These are phyloP conservation scores for Holothuria scabra DNA, from an alignment of 53 echinoderm and acorn worm species.

Conservation along the genomic window DNA sequence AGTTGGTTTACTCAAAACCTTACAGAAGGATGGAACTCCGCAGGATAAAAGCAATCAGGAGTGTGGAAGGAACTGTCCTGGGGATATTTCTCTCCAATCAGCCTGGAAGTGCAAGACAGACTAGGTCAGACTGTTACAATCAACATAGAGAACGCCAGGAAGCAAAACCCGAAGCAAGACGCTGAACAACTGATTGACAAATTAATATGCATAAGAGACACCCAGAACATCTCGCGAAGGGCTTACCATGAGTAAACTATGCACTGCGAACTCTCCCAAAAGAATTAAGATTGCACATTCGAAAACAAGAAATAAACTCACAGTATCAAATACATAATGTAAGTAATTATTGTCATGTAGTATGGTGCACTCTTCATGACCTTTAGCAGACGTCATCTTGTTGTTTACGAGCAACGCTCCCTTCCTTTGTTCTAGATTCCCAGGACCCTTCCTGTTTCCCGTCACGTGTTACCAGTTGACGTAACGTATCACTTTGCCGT, in stretches of 20 bases:
- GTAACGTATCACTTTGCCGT: too few species aligned
- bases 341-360: background rate
- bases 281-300: background rate
- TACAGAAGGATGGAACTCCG: slow-evolving; percentile 6
- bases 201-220: background rate
- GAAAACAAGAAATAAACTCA: slow-evolving; percentile 18
- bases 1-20: background rate
- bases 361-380: too few species aligned
- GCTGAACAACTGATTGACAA: background rate
- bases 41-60: slow-evolving; percentile 6
- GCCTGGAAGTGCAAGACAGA: slow-evolving; percentile 6
- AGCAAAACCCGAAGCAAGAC: background rate
- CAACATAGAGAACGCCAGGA: background rate
- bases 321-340: too few species aligned
- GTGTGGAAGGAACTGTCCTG: slow-evolving; percentile 5
- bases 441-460: too few species aligned
- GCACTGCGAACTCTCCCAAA: slow-evolving; percentile 8
- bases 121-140: background rate
- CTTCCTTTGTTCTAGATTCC: too few species aligned
- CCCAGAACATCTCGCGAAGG: background rate
- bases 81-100: slow-evolving; percentile 8
- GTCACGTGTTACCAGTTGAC: too few species aligned
- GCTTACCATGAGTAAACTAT: slow-evolving; percentile 1
- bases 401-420: too few species aligned
- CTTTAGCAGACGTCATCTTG: too few species aligned